Base-by-base conservation (phyloP, 2,113 vertebrate species). In the Phaethornis superciliosus region DNA sequence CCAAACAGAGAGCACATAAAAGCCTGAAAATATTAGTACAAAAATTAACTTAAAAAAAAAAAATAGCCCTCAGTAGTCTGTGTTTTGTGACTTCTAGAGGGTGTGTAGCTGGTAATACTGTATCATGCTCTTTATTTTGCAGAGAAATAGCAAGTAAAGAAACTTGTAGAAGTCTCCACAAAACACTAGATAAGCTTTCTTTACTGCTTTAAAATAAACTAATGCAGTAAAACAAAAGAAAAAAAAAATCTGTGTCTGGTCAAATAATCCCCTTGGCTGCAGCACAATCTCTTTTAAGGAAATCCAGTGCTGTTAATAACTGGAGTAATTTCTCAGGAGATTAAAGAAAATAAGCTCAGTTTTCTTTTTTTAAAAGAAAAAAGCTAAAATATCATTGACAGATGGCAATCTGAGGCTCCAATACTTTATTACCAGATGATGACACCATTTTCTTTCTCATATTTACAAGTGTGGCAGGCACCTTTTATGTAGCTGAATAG, bases 351-450 rank as follows among this genome's bases (percentile, higher is more conserved):
- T 91, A 74, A 92, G 83, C 69, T 94, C 77, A 42, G 84, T 95
- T 96, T 94, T 89, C 58, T 69, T 78, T 77, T 81, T 55, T 69
- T 67, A 76, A 65, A 81, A 93, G 84, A 95, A 96, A 97, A 97
- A 77, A 95, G 79, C 81, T 90, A 92, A 95, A 95, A 94, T 96
- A 78, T 95, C 95, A 86, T 96, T 91, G 93, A 92, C 93, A 96
- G 93, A 91, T 88, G 83, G 96, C 80, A 94, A 85, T 93, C 90
- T 93, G 76, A 91, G 82, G 23, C 81, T 89, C 7, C 14, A 81
- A 87, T 58, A 70, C 52, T 95, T 89, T 91, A 93, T 93, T 95
- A 86, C 84, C 85, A 84, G 64, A 81, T 91, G 92, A 96, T 88
- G 89, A 77, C 75, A 96, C 94, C 72, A 67, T 94, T 88, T 96